These are phyloP conservation scores for Muricea muricata DNA, from an alignment of 92 coral and sea anemone genomes.

Conservation along the genomic window DNA sequence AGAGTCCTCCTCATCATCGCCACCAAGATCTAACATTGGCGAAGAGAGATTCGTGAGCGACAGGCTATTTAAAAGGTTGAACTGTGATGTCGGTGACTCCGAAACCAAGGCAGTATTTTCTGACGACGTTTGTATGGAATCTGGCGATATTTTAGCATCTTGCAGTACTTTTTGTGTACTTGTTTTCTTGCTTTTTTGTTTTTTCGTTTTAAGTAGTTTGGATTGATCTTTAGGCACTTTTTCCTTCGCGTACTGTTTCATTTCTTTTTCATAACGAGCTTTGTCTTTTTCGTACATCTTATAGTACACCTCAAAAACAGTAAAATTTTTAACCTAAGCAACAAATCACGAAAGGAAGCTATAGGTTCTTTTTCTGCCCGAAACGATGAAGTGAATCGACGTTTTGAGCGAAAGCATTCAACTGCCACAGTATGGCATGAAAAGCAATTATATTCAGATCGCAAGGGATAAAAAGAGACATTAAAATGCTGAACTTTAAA, in stretches of 20 bases:
- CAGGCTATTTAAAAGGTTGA: conserved; percentile 20
- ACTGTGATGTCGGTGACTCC: conserved; percentile 13
- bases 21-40: conserved; percentile 36
- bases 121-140: background rate
- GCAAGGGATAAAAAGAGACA: too few relatives aligned
- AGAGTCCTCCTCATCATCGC: conserved; percentile 14
- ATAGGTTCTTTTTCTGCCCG: too few relatives aligned
- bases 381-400: too few relatives aligned
- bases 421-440: too few relatives aligned
- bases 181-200: conserved; percentile 65
- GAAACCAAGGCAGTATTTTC: background rate
- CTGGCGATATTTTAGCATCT: background rate
- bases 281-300: conserved; percentile 98
- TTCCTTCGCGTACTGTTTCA: conserved; percentile 90
- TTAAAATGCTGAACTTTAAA: too few relatives aligned
- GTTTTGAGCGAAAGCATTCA: too few relatives aligned
- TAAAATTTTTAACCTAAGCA: too few relatives aligned
- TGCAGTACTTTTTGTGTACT: background rate
- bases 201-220: conserved; percentile 72
- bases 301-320: conserved; percentile 77
- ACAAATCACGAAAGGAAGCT: too few relatives aligned
- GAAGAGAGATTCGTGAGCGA: conserved; percentile 22
- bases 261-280: conserved; percentile 93
- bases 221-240: conserved; percentile 68
- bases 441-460: too few relatives aligned